Evolutionary conservation across 1,140 invertebrate species (phyloP).

Genomic region (Drosophila takahashii): DNA sequence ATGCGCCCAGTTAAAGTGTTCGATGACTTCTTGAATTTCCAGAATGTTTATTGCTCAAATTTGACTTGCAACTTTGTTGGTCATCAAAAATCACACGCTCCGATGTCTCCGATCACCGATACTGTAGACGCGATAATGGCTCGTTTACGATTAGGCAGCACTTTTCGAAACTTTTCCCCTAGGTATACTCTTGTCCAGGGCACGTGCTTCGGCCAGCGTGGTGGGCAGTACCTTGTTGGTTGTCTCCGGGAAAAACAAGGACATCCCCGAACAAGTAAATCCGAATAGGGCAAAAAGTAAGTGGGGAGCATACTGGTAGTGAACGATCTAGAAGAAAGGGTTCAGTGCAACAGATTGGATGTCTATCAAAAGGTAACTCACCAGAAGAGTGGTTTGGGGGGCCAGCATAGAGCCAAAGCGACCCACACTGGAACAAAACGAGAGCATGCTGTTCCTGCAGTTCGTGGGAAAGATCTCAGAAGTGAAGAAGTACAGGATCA

Average conservation of each 20-base stretch:
- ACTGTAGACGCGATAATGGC: background rate
- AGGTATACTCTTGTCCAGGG: slow-evolving; percentile 81
- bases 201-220: slow-evolving; percentile 88
- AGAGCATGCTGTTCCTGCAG: slow-evolving; percentile 88
- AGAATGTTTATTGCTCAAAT: slow-evolving; percentile 5
- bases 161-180: slow-evolving; percentile 26
- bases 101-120: background rate
- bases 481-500: slow-evolving; percentile 89
- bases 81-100: slow-evolving; percentile 2
- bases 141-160: slow-evolving; percentile 34
- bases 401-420: slow-evolving; percentile 90
- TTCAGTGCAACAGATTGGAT: background rate
- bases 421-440: slow-evolving; percentile 89
- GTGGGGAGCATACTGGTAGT: slow-evolving; percentile 86
- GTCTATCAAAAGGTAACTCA: slow-evolving; percentile 56
- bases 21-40: background rate
- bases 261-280: slow-evolving; percentile 86
- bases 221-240: slow-evolving; percentile 88
- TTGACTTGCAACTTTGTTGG: slow-evolving; percentile 10
- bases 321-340: slow-evolving; percentile 80
- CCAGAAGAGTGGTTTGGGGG: slow-evolving; percentile 90
- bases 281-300: slow-evolving; percentile 87
- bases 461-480: slow-evolving; percentile 90
- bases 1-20: background rate
- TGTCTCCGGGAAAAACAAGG: slow-evolving; percentile 89